Conservation (phyloP, 2,797 vertebrate species). For the Buceros bicornis region DNA sequence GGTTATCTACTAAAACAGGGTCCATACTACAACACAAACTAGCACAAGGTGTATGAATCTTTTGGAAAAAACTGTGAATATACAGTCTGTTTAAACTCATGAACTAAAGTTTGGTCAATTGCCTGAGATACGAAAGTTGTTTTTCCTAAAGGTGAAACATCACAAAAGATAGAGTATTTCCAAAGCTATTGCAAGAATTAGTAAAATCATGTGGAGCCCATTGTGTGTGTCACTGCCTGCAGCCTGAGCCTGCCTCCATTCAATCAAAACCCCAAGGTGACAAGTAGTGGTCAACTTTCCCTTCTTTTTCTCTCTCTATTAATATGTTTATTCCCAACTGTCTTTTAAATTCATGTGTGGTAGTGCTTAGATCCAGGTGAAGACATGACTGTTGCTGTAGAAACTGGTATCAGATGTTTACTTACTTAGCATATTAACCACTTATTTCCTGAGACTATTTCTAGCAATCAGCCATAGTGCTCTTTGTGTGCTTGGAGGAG, state of each 20-base stretch:
- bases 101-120: constrained; percentile 61
- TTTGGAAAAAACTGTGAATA: constrained; percentile 21
- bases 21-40: constrained; percentile 50
- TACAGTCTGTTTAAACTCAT: constrained; percentile 3
- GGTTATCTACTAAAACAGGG: constrained; percentile 49
- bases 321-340: neutral
- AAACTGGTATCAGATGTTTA: neutral
- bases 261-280: neutral
- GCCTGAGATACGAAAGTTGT: constrained; percentile 26
- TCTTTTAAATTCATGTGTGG: neutral
- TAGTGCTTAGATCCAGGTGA: neutral
- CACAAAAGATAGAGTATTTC: constrained; percentile 48
- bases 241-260: neutral
- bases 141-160: constrained; percentile 56
- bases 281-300: neutral
- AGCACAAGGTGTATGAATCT: neutral
- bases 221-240: neutral
- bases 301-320: neutral
- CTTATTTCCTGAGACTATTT: neutral
- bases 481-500: neutral
- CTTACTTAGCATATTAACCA: neutral
- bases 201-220: constrained; percentile 3
- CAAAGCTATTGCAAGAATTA: constrained; percentile 23
- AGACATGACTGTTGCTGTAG: neutral
- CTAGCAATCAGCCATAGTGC: neutral